Conservation (phyloP, 2,888 invertebrate genomes). For the Pogonocherus hispidulus region DNA sequence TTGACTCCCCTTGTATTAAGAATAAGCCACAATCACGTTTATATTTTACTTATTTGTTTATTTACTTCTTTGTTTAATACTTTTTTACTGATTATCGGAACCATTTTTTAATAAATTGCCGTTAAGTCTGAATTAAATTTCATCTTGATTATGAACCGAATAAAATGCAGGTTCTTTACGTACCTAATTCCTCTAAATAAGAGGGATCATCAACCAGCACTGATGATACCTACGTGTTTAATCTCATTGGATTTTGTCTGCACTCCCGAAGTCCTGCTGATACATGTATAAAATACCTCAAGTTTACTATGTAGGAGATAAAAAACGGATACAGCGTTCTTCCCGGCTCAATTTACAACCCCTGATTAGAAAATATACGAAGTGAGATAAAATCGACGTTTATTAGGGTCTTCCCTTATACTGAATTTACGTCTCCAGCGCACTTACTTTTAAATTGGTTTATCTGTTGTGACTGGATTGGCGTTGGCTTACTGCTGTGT, state of each 20-base stretch:
- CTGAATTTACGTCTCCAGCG: neutral
- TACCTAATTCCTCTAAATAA: no score
- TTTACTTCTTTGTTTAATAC: no score
- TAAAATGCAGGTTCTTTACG: no score
- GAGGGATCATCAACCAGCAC: neutral
- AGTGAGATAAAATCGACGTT: constrained; percentile 21
- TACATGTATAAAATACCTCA: constrained; percentile 19
- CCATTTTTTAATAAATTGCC: no score
- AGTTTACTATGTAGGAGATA: constrained; percentile 11
- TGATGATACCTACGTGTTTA: constrained; percentile 4
- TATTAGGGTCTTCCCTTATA: constrained; percentile 8
- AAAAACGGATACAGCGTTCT: constrained; percentile 10
- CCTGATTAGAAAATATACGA: constrained; percentile 18
- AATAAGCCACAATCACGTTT: no score
- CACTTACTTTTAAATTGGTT: constrained; percentile 9
- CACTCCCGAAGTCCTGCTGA: neutral
- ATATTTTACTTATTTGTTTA: no score
- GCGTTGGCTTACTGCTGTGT: neutral
- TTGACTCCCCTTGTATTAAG: no score
- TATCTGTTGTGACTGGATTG: neutral
- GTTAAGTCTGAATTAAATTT: no score
- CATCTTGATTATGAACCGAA: no score
- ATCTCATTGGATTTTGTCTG: neutral
- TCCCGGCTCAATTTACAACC: constrained; percentile 8
- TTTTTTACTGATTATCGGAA: no score